A percentile compares a stretch with the other conserved stretches of the same genome.
Conservation (phyloP, 2,797 vertebrate species). For the Amazona finschi region DNA sequence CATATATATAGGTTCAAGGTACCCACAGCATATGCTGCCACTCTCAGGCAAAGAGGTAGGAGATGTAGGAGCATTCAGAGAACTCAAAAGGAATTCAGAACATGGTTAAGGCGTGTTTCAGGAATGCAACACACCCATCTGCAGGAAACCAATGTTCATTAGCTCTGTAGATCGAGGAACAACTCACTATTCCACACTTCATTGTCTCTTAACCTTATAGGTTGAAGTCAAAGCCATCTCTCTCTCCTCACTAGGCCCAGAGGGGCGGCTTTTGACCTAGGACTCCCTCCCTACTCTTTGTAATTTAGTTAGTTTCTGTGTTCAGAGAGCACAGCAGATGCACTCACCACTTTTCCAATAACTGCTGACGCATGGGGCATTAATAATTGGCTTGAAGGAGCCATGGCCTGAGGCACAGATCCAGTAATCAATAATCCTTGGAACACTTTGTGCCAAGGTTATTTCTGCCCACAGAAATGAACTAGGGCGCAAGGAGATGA, state of each 20-base stretch:
- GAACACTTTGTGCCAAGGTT: conserved; percentile 14
- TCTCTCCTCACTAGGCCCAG: background rate
- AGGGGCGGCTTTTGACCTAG: background rate
- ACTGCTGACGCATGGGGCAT: conserved; percentile 3
- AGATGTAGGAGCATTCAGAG: background rate
- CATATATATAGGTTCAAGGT: background rate
- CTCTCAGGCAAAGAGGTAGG: background rate
- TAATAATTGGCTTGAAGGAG: conserved; percentile 32
- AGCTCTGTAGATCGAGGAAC: background rate
- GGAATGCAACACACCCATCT: background rate
- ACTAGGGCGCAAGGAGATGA: background rate
- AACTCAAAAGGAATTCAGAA: background rate
- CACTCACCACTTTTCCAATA: conserved; percentile 9
- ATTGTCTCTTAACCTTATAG: background rate
- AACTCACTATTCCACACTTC: background rate
- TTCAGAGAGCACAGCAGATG: background rate
- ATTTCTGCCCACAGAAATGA: background rate
- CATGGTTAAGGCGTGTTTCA: background rate
- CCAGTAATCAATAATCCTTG: conserved; percentile 37
- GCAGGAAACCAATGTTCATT: background rate
- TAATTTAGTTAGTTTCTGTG: background rate
- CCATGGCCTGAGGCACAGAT: conserved; percentile 8
- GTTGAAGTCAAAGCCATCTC: background rate
- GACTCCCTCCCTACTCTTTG: background rate
- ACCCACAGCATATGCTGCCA: background rate